A percentile compares a stretch with the other conserved stretches of the same genome.
Conservation (phyloP, 2,797 vertebrate species). For the Botia kubotai region DNA sequence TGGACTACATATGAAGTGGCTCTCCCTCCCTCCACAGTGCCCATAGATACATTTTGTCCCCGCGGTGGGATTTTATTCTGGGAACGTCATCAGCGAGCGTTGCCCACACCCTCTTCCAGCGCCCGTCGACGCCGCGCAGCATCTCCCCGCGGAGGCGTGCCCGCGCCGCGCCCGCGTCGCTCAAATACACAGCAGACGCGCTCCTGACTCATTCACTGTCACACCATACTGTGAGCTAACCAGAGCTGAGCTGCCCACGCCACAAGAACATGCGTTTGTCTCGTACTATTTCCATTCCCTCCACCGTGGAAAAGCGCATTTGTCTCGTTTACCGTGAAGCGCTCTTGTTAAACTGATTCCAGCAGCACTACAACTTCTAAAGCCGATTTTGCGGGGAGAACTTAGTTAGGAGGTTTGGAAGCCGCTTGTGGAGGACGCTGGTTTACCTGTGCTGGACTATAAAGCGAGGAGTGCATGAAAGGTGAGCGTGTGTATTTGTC, state of each 20-base stretch:
- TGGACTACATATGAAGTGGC: conserved; percentile 14
- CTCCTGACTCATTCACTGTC: conserved; percentile 26
- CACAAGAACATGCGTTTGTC: not conserved
- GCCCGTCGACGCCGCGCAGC: not conserved
- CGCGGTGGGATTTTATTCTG: conserved; percentile 17
- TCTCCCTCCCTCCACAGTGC: not conserved
- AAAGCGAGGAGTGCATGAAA: conserved; percentile 37
- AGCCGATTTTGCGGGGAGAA: too few species aligned
- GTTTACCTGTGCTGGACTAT: conserved; percentile 18
- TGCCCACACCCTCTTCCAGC: not conserved
- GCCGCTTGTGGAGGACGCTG: conserved; percentile 33
- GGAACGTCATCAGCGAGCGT: conserved; percentile 2
- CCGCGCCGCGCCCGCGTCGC: not conserved
- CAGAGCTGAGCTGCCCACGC: conserved; percentile 1
- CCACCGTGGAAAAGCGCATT: not conserved
- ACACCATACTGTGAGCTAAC: conserved; percentile 10
- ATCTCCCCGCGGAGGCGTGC: conserved; percentile 36
- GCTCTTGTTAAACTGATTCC: too few species aligned
- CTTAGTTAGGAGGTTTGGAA: too few species aligned
- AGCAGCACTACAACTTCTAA: too few species aligned
- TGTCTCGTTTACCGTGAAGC: too few species aligned
- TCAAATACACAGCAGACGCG: conserved; percentile 42
- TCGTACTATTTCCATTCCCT: not conserved
- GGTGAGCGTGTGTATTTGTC: too few species aligned
- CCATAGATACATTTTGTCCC: conserved; percentile 4